Conservation (phyloP, 2,797 vertebrate species). For the Pangasius sanitwongsei region DNA sequence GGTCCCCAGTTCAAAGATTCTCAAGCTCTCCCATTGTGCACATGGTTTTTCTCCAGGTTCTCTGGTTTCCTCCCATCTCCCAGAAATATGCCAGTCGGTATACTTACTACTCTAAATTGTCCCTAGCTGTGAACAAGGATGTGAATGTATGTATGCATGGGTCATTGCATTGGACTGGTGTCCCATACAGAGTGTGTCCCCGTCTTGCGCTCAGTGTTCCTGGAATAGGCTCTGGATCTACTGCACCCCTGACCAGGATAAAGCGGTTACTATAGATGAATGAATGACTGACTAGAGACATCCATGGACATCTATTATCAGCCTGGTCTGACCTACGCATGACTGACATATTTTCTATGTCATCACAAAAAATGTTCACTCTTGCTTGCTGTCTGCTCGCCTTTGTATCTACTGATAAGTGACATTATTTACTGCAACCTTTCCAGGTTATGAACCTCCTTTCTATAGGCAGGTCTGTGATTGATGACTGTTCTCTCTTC, state of each 20-base stretch:
- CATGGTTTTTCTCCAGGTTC: neutral
- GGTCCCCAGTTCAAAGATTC: neutral
- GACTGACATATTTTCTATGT: neutral
- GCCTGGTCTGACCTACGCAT: neutral
- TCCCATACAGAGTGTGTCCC: neutral
- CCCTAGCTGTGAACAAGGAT: neutral
- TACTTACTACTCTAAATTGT: neutral
- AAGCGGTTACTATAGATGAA: neutral
- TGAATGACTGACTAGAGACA: neutral
- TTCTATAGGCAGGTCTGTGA: neutral
- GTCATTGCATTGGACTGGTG: neutral
- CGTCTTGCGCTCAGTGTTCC: neutral
- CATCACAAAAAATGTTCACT: neutral
- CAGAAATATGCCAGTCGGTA: neutral
- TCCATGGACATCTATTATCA: neutral
- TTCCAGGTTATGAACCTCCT: neutral
- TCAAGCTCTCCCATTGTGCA: neutral
- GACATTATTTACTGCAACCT: neutral
- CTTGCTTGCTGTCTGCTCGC: neutral
- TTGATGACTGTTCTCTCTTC: neutral
- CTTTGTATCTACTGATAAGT: constrained; percentile 2
- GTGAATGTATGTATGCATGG: neutral
- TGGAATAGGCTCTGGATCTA: neutral
- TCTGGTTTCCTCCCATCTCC: neutral
- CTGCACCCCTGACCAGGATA: neutral